These are phyloP conservation scores for Betta splendens DNA, from an alignment of 2,797 vertebrate species.

Conservation along the genomic window DNA sequence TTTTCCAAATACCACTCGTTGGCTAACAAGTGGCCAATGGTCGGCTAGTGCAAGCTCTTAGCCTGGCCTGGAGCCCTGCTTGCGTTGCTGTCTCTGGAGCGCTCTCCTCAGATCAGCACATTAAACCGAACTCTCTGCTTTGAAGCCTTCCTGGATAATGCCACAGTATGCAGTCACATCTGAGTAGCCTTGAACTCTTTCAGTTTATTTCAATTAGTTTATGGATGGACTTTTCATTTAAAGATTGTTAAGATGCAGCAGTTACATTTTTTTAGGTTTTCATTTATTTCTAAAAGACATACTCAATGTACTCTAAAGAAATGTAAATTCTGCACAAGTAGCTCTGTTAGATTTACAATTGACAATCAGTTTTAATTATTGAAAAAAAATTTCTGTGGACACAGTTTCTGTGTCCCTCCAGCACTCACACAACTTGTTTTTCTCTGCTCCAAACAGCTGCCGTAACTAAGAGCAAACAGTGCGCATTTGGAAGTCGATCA, in stretches of 20 bases:
- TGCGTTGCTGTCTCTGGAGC: no score
- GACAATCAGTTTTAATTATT: constrained; percentile 25
- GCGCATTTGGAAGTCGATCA: no score
- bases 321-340: constrained; percentile 11
- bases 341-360: constrained; percentile 1
- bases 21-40: no score
- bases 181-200: not conserved
- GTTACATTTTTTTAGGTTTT: constrained; percentile 9
- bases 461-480: no score
- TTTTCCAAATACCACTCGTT: no score
- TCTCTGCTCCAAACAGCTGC: no score
- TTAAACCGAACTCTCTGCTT: no score
- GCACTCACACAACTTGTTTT: no score
- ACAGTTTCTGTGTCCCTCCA: constrained; percentile 8
- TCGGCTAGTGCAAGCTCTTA: no score
- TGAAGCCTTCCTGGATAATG: no score
- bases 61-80: no score
- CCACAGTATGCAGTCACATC: not conserved
- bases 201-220: not conserved
- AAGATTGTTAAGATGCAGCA: not conserved
- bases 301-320: not conserved
- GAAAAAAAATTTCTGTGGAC: constrained; percentile 1
- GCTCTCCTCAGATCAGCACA: no score
- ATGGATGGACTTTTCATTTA: not conserved
- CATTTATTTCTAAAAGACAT: constrained; percentile 3